Evolutionary conservation across 2,888 invertebrate species (phyloP), one percentile per base, ranked within the genome.

Genomic region (Lordiphosa andalusiaca): DNA sequence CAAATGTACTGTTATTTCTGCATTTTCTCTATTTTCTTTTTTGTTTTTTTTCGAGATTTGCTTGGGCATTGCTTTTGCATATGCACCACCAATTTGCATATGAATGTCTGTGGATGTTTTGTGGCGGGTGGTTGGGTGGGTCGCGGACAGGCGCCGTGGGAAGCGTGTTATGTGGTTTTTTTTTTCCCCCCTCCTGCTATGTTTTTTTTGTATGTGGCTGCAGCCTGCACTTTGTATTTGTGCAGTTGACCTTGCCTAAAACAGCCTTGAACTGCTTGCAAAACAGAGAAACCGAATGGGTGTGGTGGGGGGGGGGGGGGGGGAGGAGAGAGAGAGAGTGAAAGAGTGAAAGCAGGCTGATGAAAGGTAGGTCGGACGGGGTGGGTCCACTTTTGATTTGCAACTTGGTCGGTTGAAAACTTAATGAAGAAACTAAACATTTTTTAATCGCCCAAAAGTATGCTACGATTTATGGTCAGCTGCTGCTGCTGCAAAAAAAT

Each of bases 211-310:
- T 35, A 33, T 47, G 47, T 35, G 47, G 36, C 36, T 35, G 47
- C 10, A 47, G 35, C 47, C 47, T 47, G 41, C 35, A n/a, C 36
- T 52, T 52, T 52, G 41, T 52, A 16, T 52, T 52, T 52, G 52
- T 52, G 52, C 52, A 52, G 52, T 52, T 52, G 42, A 52, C 52
- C 52, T 52, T 52, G 52, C 52, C 41, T 36, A 37, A 38, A 36
- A 36, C 23, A 42, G 41, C 42, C 52, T 52, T 52, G 52, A 50
- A 40, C 35, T 52, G 52, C 50, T 50, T 50, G 50, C 50, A 50
- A 50, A 50, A 41, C 10, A 25, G 3, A 42, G n/a, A 37, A 6
- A 7, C 6, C 2, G 36, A 12, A 6, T 2, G 21, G 3, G 6
- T 6, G 2, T 25, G 23, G 9, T 9, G 7, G 1, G 16, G 16